Base-by-base conservation (phyloP, 2,113 vertebrate genomes). In the Collichthys lucidus region DNA sequence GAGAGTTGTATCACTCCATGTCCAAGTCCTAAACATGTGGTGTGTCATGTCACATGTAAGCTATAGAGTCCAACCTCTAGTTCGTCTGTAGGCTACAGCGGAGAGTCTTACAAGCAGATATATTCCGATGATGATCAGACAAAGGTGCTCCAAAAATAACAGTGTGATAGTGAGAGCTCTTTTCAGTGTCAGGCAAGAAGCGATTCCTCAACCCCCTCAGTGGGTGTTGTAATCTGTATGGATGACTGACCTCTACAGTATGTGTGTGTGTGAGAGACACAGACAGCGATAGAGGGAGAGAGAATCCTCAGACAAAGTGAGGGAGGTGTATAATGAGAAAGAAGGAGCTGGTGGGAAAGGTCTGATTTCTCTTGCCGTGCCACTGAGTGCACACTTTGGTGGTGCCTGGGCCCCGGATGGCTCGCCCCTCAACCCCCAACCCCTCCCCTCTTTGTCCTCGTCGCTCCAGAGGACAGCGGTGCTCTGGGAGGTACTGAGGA, bases 181-280 rank as follows among this genome's bases (percentile, higher is more conserved):
- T 80, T 64, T 80, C 60, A 66, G 52, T 59, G n/a, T 74, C 61
- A 79, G 29, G 12, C 79, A 53, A n/a, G 53, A 81, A 61, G 42
- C 44, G 55, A 63, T 86, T 40, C 69, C 49, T 65, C 64, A 66
- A 1, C 63, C 44, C 66, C 49, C 64, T 52, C 59, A 64, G 74
- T 74, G 71, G 65, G 65, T 46, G 82, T 55, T 83, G 73, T 66
- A 90, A 85, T 83, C 76, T 81, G 46, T 57, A 67, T 55, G 81
- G 81, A 86, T 85, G 84, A 71, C 64, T 86, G 82, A 74, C 78
- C 77, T 85, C 68, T 75, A n/a, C n/a, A n/a, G n/a, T n/a, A 9
- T 69, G 59, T 19, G 57, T 17, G 57, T 17, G 57, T 35, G 55
- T 5, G 19, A 22, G 55, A 46, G 40, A n/a, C 3, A 22, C 0